Percentiles rank a stretch among this genome's conserved stretches.
Evolutionary conservation across 2,888 invertebrate species (phyloP).

Genomic region (Camptogramma bilineatum): DNA sequence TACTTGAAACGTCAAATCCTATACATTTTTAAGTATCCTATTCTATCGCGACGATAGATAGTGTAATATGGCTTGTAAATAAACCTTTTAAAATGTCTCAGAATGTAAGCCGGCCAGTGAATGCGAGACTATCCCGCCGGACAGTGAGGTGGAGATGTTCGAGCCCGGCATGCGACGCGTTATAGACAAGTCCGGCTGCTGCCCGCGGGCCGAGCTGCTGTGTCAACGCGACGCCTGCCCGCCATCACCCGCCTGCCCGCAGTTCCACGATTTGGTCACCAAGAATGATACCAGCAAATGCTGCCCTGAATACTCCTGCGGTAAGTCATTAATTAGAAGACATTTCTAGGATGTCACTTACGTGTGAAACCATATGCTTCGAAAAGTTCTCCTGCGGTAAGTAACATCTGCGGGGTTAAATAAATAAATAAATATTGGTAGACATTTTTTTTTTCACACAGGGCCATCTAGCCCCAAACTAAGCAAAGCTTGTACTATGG

Average conservation of each 20-base stretch:
- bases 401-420: too few species aligned
- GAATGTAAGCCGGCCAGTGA: slow-evolving; percentile 91
- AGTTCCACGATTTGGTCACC: slow-evolving; percentile 79
- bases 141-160: slow-evolving; percentile 75
- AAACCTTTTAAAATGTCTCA: slow-evolving; percentile 49
- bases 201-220: slow-evolving; percentile 85
- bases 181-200: slow-evolving; percentile 87
- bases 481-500: too few species aligned
- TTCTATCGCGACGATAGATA: too few species aligned
- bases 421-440: too few species aligned
- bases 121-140: slow-evolving; percentile 83
- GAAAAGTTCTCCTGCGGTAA: too few species aligned
- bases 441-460: too few species aligned
- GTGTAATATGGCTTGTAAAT: too few species aligned
- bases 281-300: slow-evolving; percentile 79
- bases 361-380: too few species aligned
- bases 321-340: slow-evolving; percentile 64
- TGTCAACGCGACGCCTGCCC: slow-evolving; percentile 89
- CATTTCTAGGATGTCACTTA: too few species aligned
- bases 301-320: slow-evolving; percentile 88
- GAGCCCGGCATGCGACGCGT: slow-evolving; percentile 87
- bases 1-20: too few species aligned
- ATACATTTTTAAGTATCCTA: too few species aligned
- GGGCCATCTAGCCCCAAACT: too few species aligned
- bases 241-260: slow-evolving; percentile 83